Evolutionary conservation across 2,888 invertebrate species (phyloP).

Genomic region (Diarsia rubi): DNA sequence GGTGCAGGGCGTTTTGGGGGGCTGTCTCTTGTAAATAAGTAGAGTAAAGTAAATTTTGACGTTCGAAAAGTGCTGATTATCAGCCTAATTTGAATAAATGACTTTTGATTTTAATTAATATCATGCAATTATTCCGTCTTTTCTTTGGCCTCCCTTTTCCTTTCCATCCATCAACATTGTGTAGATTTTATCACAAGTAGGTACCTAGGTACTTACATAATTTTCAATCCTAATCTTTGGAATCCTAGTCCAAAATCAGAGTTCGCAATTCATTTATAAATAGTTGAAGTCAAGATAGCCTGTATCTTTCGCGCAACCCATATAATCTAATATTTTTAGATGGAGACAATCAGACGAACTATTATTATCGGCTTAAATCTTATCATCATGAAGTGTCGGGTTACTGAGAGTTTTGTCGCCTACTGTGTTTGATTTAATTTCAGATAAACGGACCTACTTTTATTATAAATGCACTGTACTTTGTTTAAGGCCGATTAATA

Average conservation of each 20-base stretch:
- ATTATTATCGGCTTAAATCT: neutral
- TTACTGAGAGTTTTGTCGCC: neutral
- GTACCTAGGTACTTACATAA: too few species aligned
- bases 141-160: neutral
- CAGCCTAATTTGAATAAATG: too few species aligned
- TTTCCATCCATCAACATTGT: neutral
- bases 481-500: neutral
- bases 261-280: neutral
- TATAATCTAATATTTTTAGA: constrained; percentile 5
- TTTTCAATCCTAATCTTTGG: constrained; percentile 4
- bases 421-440: neutral
- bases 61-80: too few species aligned
- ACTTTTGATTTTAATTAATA: too few species aligned
- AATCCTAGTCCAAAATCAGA: constrained; percentile 1
- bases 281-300: constrained; percentile 6
- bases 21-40: too few species aligned
- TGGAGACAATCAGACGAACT: neutral
- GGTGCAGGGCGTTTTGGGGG: too few species aligned
- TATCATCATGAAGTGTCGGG: neutral
- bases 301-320: neutral
- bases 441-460: neutral
- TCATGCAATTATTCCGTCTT: neutral
- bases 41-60: too few species aligned
- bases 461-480: neutral
- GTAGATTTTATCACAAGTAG: neutral